Evolutionary conservation across 1,140 invertebrate species (phyloP).

Genomic region (Prorops nasuta): DNA sequence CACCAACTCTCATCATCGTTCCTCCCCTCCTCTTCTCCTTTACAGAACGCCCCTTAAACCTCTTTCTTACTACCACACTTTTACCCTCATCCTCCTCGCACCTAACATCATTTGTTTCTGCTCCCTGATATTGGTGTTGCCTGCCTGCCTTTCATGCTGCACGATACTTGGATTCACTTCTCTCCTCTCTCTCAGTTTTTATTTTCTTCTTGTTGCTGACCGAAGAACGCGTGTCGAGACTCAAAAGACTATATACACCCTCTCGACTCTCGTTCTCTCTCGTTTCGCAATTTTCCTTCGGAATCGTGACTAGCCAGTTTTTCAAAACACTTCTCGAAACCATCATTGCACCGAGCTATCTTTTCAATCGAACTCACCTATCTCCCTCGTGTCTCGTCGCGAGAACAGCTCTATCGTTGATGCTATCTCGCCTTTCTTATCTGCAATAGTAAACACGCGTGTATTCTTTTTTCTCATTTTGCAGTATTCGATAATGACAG

Average conservation of each 20-base stretch:
- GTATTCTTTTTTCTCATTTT: too few species aligned
- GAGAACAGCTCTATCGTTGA: too few species aligned
- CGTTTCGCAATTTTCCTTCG: not conserved
- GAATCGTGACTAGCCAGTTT: too few species aligned
- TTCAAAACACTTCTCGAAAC: too few species aligned
- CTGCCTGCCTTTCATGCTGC: slow-evolving; percentile 1
- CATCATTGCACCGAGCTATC: too few species aligned
- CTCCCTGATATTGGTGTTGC: slow-evolving; percentile 1
- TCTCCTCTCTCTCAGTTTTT: not conserved
- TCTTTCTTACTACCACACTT: slow-evolving; percentile 4
- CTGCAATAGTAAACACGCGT: slow-evolving; percentile 22
- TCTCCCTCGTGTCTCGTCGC: too few species aligned
- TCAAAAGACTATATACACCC: too few species aligned
- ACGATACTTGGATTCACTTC: not conserved
- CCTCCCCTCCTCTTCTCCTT: slow-evolving; percentile 7
- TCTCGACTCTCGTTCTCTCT: not conserved
- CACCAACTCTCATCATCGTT: too few species aligned
- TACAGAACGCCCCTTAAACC: not conserved
- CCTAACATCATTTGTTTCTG: not conserved
- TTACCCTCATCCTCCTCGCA: not conserved
- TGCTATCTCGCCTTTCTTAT: slow-evolving; percentile 25
- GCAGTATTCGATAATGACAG: too few species aligned
- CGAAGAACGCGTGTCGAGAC: not conserved
- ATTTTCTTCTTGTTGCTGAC: not conserved
- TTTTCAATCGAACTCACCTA: too few species aligned